Percentiles rank a stretch among this genome's conserved stretches.
Evolutionary conservation across 1,140 invertebrate genomes (phyloP).

Genomic region (Cylas formicarius): DNA sequence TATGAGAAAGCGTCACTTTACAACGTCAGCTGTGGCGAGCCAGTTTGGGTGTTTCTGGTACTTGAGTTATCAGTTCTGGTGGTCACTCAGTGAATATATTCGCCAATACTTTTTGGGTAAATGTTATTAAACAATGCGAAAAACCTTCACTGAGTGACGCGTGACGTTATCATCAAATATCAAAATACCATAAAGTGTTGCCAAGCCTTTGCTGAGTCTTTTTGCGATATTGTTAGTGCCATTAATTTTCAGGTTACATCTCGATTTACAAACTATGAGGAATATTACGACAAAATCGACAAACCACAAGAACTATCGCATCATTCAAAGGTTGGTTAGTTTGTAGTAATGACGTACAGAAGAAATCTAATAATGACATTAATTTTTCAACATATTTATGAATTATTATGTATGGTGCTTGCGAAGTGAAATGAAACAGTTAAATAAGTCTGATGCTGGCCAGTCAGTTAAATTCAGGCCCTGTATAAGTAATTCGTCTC

Average conservation of each 20-base stretch:
- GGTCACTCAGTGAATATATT: too few relatives aligned
- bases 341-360: neutral
- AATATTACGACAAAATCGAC: slow-evolving; percentile 44
- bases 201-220: neutral
- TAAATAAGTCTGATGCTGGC: neutral
- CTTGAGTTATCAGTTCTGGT: too few relatives aligned
- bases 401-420: slow-evolving; percentile 1
- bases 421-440: neutral
- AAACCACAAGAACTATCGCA: slow-evolving; percentile 43
- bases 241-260: slow-evolving; percentile 12
- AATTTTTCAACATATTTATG: neutral
- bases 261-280: slow-evolving; percentile 25
- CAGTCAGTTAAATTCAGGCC: neutral
- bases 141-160: neutral
- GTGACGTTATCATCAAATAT: neutral
- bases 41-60: too few relatives aligned
- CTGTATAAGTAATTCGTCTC: too few relatives aligned
- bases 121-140: neutral
- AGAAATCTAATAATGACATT: neutral
- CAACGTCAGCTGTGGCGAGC: too few relatives aligned
- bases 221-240: slow-evolving; percentile 4
- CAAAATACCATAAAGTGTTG: too few relatives aligned
- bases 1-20: too few relatives aligned
- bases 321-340: slow-evolving; percentile 35
- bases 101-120: neutral